phyloP scores from a whole-genome alignment of 2,113 vertebrate species.

The Climacteris rufus region DNA sequence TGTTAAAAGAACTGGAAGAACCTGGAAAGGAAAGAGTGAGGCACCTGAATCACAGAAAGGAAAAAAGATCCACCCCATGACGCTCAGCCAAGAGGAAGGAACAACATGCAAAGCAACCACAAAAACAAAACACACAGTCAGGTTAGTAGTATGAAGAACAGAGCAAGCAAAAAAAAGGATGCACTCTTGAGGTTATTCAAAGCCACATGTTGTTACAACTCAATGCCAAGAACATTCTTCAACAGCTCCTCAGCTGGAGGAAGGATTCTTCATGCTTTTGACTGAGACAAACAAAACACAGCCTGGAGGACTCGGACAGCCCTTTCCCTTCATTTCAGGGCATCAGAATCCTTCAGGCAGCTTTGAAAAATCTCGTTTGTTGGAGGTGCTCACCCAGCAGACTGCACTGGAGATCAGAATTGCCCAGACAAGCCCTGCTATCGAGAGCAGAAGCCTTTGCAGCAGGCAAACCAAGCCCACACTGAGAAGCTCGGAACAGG shows the following conservation, averaged over 20 bases:
- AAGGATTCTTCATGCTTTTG: neutral
- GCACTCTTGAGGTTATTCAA: conserved; percentile 54
- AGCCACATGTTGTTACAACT: conserved; percentile 40
- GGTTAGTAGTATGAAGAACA: conserved; percentile 78
- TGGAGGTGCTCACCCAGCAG: neutral
- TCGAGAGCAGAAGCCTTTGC: neutral
- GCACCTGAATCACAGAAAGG: conserved; percentile 91
- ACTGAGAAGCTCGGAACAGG: neutral
- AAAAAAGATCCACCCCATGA: conserved; percentile 78
- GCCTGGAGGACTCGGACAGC: neutral
- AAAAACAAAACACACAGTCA: conserved; percentile 66
- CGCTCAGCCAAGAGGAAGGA: conserved; percentile 75
- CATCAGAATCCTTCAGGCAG: conserved; percentile 9
- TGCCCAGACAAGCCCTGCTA: neutral
- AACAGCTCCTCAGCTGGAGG: conserved; percentile 42
- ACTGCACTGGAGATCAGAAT: neutral
- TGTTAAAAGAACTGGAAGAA: conserved; percentile 99
- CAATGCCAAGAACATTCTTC: conserved; percentile 27
- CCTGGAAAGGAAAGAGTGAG: conserved; percentile 97
- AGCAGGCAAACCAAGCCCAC: neutral
- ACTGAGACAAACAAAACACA: conserved; percentile 20
- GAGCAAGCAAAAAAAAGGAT: conserved; percentile 67
- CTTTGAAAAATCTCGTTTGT: neutral
- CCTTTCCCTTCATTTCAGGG: neutral
- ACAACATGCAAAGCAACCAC: conserved; percentile 75